Percentiles rank a stretch among this genome's conserved stretches.
These are phyloP conservation scores for Mythimna impura DNA, from an alignment of 2,888 invertebrate genomes.

Conservation along the genomic window DNA sequence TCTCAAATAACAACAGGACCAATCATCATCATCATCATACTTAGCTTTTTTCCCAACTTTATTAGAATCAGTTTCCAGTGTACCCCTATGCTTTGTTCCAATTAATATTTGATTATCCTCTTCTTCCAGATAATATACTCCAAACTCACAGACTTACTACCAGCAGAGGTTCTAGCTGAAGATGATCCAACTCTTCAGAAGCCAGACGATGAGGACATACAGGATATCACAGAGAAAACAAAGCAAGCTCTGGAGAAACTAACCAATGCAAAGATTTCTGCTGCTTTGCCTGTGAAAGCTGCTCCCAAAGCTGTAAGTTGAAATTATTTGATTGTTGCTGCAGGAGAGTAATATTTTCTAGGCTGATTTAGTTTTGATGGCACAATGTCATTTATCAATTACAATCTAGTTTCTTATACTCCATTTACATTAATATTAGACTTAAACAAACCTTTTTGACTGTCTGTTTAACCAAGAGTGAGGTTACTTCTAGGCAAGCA, in stretches of 20 bases:
- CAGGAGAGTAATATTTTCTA: too few species aligned
- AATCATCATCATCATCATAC: background rate
- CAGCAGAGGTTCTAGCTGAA: conserved; percentile 96
- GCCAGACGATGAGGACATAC: conserved; percentile 96
- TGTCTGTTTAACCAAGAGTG: too few species aligned
- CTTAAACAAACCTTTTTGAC: too few species aligned
- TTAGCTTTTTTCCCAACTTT: background rate
- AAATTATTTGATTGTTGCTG: conserved; percentile 14
- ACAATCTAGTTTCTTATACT: too few species aligned
- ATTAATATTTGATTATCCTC: background rate
- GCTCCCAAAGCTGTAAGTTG: conserved; percentile 95
- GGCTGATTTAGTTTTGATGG: too few species aligned
- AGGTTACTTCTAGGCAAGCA: too few species aligned
- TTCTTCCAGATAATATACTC: conserved; percentile 95
- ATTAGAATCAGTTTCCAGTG: background rate
- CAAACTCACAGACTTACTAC: conserved; percentile 97
- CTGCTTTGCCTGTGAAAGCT: conserved; percentile 98
- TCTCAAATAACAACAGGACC: background rate
- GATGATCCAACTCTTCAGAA: conserved; percentile 97
- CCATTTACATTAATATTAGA: too few species aligned
- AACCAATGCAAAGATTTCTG: conserved; percentile 96
- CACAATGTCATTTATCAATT: too few species aligned
- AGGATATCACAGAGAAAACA: conserved; percentile 97
- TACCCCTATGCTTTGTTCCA: background rate
- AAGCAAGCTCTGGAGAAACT: conserved; percentile 96